These are phyloP conservation scores for Galeopsomyia nigrocyanea DNA, from an alignment of 2,888 invertebrate species.

Conservation along the genomic window DNA sequence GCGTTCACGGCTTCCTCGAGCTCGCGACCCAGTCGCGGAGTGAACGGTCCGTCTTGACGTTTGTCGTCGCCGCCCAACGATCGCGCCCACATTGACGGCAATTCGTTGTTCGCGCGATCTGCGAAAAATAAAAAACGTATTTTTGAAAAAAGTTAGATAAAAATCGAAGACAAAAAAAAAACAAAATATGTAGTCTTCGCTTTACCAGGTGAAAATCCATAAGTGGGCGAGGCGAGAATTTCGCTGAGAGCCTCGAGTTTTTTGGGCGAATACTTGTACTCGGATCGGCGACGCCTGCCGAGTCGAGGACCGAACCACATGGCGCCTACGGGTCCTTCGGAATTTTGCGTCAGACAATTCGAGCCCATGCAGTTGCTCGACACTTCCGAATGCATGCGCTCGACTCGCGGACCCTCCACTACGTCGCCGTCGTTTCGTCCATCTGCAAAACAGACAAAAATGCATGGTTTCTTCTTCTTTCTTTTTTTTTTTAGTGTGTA, in stretches of 20 bases:
- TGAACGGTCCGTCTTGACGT: conserved; percentile 66
- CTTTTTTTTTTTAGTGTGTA: too few species aligned
- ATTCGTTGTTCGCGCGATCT: not conserved
- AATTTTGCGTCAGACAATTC: conserved; percentile 57
- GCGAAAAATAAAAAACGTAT: too few species aligned
- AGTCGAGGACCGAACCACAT: conserved; percentile 73
- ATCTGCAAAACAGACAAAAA: not conserved
- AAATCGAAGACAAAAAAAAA: not conserved
- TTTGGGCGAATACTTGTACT: conserved; percentile 56
- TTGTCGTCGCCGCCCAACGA: conserved; percentile 51
- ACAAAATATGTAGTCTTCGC: too few species aligned
- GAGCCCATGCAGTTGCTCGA: conserved; percentile 54
- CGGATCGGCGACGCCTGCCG: conserved; percentile 70
- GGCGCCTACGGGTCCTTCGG: conserved; percentile 58
- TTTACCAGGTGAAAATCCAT: not conserved
- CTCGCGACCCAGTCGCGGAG: conserved; percentile 66
- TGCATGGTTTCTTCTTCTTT: too few species aligned
- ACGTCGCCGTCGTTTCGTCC: conserved; percentile 16
- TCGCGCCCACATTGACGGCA: too few species aligned
- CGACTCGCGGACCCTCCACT: conserved; percentile 40
- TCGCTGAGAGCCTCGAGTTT: conserved; percentile 65
- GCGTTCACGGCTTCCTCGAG: conserved; percentile 56
- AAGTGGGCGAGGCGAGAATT: conserved; percentile 63
- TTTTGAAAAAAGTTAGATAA: too few species aligned
- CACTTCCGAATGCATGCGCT: conserved; percentile 49